A percentile compares a stretch with the other conserved stretches of the same genome.
phyloP scores from a whole-genome alignment of 2,797 vertebrate species.

The Danio choprae region DNA sequence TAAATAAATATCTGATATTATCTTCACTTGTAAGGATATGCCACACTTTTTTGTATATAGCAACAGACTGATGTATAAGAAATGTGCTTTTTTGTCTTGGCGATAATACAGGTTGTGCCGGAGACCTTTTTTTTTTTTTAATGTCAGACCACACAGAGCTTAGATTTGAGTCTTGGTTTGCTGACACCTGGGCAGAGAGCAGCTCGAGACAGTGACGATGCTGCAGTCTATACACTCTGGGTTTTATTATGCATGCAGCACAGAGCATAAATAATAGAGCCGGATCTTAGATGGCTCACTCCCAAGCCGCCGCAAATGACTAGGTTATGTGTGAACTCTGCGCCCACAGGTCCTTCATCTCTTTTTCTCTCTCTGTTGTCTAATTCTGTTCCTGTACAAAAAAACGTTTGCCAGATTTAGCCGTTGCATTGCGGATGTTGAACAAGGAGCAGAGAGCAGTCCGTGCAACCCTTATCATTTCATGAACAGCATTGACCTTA shows the following conservation, averaged over 20 bases:
- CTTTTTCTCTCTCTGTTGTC: constrained; percentile 34
- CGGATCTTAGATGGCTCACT: constrained; percentile 51
- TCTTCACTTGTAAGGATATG: background rate
- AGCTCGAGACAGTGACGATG: constrained; percentile 12
- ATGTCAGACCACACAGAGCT: background rate
- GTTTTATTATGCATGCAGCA: constrained; percentile 51
- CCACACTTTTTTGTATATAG: background rate
- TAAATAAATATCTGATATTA: background rate
- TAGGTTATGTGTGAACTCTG: constrained; percentile 44
- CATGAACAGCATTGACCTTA: background rate
- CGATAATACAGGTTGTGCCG: background rate
- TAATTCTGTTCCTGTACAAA: constrained; percentile 24
- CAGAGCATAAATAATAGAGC: constrained; percentile 49
- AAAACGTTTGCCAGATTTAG: constrained; percentile 34
- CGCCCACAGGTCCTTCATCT: constrained; percentile 36
- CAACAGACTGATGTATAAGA: constrained; percentile 19
- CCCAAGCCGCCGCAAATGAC: constrained; percentile 45
- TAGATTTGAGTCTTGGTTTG: background rate
- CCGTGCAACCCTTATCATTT: constrained; percentile 5
- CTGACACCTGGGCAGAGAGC: constrained; percentile 18
- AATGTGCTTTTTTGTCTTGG: constrained; percentile 9
- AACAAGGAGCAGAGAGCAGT: background rate
- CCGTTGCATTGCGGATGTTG: background rate
- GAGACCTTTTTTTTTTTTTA: too few relatives aligned
- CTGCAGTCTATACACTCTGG: constrained; percentile 18